Evolutionary conservation across 1,140 invertebrate genomes (phyloP).

Genomic region (Acromyrmex charruanus): DNA sequence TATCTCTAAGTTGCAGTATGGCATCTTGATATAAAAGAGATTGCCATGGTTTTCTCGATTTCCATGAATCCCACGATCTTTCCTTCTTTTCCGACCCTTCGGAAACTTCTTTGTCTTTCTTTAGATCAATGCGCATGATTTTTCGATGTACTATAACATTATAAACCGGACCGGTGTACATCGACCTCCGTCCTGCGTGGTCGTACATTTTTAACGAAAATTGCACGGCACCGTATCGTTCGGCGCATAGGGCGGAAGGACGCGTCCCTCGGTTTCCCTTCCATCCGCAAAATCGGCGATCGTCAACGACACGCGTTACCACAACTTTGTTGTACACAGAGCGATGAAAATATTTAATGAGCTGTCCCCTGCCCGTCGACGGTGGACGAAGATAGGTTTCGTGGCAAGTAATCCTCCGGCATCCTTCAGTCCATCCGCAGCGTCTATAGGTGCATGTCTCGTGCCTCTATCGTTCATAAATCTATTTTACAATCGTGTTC

Average conservation of each 20-base stretch:
- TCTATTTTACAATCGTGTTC: not conserved
- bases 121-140: constrained; percentile 35
- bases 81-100: not conserved
- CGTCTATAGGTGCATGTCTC: constrained; percentile 38
- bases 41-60: not conserved
- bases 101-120: constrained; percentile 18
- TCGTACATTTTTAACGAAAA: constrained; percentile 38
- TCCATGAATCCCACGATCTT: not conserved
- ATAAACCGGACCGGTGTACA: not conserved
- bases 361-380: constrained; percentile 12
- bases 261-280: constrained; percentile 41
- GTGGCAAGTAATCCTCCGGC: constrained; percentile 16
- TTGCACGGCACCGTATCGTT: constrained; percentile 10
- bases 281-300: constrained; percentile 48
- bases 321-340: not conserved
- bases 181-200: constrained; percentile 22
- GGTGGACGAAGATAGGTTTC: constrained; percentile 17
- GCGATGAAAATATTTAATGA: constrained; percentile 57
- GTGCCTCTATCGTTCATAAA: not conserved
- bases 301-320: not conserved
- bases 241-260: not conserved
- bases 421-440: constrained; percentile 39
- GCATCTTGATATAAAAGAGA: not conserved
- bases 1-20: not conserved
- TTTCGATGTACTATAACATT: constrained; percentile 18